Evolutionary conservation across 2,888 invertebrate species (phyloP).

Genomic region (Drosophila dives): DNA sequence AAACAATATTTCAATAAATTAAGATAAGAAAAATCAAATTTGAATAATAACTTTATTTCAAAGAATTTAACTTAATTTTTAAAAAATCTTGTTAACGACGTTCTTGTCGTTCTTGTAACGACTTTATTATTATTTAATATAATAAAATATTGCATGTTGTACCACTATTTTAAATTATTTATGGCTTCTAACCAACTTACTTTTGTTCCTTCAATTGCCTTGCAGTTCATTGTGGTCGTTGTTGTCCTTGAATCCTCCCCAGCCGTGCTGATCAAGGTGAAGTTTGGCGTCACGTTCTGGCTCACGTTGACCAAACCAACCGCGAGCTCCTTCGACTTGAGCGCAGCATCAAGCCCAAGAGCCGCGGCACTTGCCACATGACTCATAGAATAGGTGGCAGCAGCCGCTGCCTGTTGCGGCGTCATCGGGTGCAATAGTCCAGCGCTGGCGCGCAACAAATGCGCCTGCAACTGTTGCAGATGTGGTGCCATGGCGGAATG

Average conservation of each 20-base stretch:
- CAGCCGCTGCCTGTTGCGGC: conserved; percentile 76
- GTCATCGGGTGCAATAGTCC: conserved; percentile 83
- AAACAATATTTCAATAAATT: neutral
- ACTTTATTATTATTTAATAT: too few relatives aligned
- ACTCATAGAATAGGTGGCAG: conserved; percentile 81
- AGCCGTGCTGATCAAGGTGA: conserved; percentile 17
- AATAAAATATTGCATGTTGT: neutral
- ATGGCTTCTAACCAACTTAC: neutral
- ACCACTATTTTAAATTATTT: neutral
- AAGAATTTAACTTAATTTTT: neutral
- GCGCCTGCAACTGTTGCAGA: conserved; percentile 91
- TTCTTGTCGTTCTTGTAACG: too few relatives aligned
- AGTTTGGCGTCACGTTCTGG: conserved; percentile 43
- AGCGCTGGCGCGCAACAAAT: conserved; percentile 88
- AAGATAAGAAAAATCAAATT: neutral
- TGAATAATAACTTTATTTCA: neutral
- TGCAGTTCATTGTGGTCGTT: neutral
- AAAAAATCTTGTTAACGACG: too few relatives aligned
- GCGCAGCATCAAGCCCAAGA: conserved; percentile 44
- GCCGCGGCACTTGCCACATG: conserved; percentile 58
- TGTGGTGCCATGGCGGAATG: conserved; percentile 86
- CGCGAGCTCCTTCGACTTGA: conserved; percentile 46
- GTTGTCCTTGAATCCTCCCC: conserved; percentile 29
- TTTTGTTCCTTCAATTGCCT: conserved; percentile 4
- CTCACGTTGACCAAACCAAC: conserved; percentile 12